These are phyloP conservation scores for Gastrophryne carolinensis DNA, from an alignment of 2,797 vertebrate species.

Conservation along the genomic window DNA sequence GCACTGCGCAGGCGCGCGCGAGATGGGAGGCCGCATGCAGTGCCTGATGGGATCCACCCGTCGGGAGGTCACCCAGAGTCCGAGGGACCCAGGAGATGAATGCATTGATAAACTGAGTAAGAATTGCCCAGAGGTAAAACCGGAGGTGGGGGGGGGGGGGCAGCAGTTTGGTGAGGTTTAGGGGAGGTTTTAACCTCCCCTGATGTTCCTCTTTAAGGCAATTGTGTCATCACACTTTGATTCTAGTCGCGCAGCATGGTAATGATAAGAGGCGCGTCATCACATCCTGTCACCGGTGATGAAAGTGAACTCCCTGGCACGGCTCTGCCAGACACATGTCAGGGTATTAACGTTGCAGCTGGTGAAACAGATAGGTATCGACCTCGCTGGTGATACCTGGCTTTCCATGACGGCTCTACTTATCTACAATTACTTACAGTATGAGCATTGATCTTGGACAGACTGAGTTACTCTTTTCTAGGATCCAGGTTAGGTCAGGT, in stretches of 20 bases:
- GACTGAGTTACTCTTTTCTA: neutral
- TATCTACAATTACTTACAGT: constrained; percentile 18
- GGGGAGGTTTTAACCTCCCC: too few relatives aligned
- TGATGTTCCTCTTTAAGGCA: too few relatives aligned
- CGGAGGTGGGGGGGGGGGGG: too few relatives aligned
- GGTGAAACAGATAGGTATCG: neutral
- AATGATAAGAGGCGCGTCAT: neutral
- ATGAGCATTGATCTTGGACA: neutral
- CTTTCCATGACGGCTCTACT: constrained; percentile 1
- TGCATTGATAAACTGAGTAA: too few relatives aligned
- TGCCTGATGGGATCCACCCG: too few relatives aligned
- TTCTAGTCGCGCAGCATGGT: neutral
- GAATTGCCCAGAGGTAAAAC: too few relatives aligned
- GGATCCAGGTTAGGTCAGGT: neutral
- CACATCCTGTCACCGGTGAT: neutral
- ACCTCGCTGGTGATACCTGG: neutral
- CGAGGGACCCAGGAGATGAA: too few relatives aligned
- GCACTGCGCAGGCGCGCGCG: too few relatives aligned
- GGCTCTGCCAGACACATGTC: constrained; percentile 29
- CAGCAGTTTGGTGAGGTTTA: too few relatives aligned
- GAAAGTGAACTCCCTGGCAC: neutral
- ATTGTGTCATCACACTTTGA: too few relatives aligned
- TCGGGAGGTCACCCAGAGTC: too few relatives aligned
- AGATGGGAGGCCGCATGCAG: too few relatives aligned
- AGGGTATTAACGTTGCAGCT: constrained; percentile 6